Percentiles rank a stretch among this genome's conserved stretches.
Evolutionary conservation across 1,140 invertebrate species (phyloP).

Genomic region (Conopomorpha cramerella): DNA sequence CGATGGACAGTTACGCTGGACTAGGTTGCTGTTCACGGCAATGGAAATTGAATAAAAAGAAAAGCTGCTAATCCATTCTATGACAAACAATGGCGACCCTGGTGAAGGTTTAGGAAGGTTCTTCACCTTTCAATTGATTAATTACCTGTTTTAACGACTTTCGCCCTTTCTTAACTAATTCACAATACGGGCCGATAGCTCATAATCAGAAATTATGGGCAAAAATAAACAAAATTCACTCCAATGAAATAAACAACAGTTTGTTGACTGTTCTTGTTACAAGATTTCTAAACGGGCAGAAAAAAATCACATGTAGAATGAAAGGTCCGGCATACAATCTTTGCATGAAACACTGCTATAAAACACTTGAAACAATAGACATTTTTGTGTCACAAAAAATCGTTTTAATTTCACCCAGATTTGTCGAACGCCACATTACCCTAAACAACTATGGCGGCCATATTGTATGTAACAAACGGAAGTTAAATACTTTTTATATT

Average conservation of each 20-base stretch:
- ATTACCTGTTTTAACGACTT: conserved; percentile 51
- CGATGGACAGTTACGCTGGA: too few species aligned
- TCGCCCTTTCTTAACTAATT: conserved; percentile 47
- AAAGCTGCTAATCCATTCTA: conserved; percentile 37
- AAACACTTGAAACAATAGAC: conserved; percentile 50
- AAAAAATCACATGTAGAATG: conserved; percentile 33
- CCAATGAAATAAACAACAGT: conserved; percentile 59
- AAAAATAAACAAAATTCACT: conserved; percentile 42
- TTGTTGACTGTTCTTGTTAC: conserved; percentile 57
- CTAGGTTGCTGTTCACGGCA: too few species aligned
- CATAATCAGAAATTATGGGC: conserved; percentile 43
- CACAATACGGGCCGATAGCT: conserved; percentile 39
- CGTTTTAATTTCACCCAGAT: conserved; percentile 56
- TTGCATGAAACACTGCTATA: conserved; percentile 53
- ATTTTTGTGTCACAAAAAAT: conserved; percentile 49
- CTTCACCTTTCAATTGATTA: conserved; percentile 13
- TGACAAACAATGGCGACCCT: conserved; percentile 60
- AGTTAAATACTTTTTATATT: too few species aligned
- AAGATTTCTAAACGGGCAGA: conserved; percentile 41
- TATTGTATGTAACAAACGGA: conserved; percentile 58
- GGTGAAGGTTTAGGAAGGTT: conserved; percentile 21
- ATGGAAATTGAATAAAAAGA: too few species aligned
- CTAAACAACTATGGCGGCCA: conserved; percentile 59
- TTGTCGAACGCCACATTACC: conserved; percentile 61
- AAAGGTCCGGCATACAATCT: conserved; percentile 14